Conservation (phyloP, 1,140 invertebrate genomes). For the Cyphomyrmex costatus region DNA sequence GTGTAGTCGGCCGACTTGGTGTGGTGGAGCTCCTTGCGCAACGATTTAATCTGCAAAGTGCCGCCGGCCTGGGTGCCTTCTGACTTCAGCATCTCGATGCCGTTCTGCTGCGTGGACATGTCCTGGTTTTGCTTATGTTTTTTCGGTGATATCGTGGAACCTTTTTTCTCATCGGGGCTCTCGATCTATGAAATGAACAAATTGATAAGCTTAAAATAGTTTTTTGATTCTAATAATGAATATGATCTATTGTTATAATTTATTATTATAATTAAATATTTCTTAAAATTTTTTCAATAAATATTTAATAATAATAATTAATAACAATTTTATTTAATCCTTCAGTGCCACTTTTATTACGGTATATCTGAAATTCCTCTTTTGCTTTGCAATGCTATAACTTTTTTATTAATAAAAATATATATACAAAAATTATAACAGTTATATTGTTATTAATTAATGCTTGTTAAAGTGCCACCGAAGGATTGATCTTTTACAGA, state of each 20-base stretch:
- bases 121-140: slow-evolving; percentile 87
- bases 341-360: too few relatives aligned
- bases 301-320: slow-evolving; percentile 16
- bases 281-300: not conserved
- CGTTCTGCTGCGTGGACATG: slow-evolving; percentile 87
- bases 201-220: not conserved
- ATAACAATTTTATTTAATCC: too few relatives aligned
- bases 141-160: slow-evolving; percentile 81
- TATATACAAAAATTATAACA: too few relatives aligned
- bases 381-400: too few relatives aligned
- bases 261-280: too few relatives aligned
- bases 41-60: slow-evolving; percentile 88
- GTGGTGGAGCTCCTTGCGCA: slow-evolving; percentile 90
- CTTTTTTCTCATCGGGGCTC: slow-evolving; percentile 87
- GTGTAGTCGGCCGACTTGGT: slow-evolving; percentile 93
- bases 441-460: too few relatives aligned
- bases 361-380: too few relatives aligned
- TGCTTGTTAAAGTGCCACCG: too few relatives aligned
- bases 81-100: slow-evolving; percentile 88
- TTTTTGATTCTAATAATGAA: not conserved
- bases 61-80: slow-evolving; percentile 94
- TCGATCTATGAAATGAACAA: slow-evolving; percentile 81
- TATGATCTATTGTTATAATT: not conserved
- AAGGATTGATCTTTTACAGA: too few relatives aligned
- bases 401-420: too few relatives aligned